These are phyloP conservation scores for Lissonota sp. DNA, from an alignment of 2,888 invertebrate species.

Conservation along the genomic window DNA sequence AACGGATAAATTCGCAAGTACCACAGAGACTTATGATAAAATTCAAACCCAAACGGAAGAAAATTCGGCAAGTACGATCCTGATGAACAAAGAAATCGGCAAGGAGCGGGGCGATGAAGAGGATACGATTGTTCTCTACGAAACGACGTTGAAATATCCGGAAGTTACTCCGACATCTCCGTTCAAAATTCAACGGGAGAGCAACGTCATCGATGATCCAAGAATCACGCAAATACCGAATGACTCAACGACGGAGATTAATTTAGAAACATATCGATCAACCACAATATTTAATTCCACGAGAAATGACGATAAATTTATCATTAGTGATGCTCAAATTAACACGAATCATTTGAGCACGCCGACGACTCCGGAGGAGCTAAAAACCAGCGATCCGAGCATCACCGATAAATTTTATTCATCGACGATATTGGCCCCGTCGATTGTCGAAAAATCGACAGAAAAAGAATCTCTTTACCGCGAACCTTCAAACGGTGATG, in stretches of 20 bases:
- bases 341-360: not conserved
- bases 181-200: not conserved
- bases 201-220: not conserved
- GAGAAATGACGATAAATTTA: not conserved
- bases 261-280: constrained; percentile 11
- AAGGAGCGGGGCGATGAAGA: constrained; percentile 6
- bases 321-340: not conserved
- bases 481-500: not conserved
- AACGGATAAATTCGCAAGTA: constrained; percentile 10
- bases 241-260: constrained; percentile 15
- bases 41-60: not conserved
- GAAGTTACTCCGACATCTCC: constrained; percentile 14
- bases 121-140: not conserved
- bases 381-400: not conserved
- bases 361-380: not conserved
- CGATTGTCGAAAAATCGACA: constrained; percentile 3
- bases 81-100: not conserved
- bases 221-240: constrained; percentile 2
- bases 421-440: not conserved
- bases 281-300: constrained; percentile 21
- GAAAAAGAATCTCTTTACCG: not conserved
- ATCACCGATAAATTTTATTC: constrained; percentile 11
- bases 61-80: constrained; percentile 2
- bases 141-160: constrained; percentile 8
- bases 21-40: constrained; percentile 26